Conservation (phyloP, 2,888 invertebrate species). For the Diarsia mendica region DNA sequence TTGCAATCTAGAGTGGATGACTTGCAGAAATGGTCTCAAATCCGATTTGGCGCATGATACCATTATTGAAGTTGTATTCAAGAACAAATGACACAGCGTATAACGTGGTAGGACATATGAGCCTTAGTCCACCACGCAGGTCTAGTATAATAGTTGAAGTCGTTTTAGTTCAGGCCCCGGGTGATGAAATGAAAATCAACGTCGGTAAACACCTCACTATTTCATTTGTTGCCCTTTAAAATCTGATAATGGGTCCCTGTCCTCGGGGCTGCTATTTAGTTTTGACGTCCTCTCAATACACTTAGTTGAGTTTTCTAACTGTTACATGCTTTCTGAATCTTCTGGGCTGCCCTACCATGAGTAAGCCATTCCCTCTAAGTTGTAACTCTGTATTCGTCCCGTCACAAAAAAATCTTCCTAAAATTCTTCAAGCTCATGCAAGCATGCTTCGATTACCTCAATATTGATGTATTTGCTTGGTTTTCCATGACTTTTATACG, state of each 20-base stretch:
- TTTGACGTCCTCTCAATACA: background rate
- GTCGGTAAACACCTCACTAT: background rate
- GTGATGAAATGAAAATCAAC: background rate
- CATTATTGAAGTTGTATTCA: background rate
- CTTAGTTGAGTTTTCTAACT: too few species aligned
- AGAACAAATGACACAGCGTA: background rate
- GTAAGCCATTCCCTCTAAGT: conserved; percentile 27
- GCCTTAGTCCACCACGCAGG: background rate
- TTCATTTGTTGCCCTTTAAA: background rate
- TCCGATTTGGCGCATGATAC: background rate
- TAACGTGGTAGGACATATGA: background rate
- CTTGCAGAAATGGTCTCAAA: background rate
- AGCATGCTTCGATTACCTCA: conserved; percentile 36
- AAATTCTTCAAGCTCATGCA: conserved; percentile 24
- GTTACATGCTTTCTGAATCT: too few species aligned
- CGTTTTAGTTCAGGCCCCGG: background rate
- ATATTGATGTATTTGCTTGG: conserved; percentile 18
- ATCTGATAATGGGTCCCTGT: background rate
- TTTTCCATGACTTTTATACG: conserved; percentile 48
- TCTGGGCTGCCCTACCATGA: background rate
- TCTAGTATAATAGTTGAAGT: background rate
- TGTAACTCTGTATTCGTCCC: conserved; percentile 10
- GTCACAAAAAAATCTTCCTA: conserved; percentile 31
- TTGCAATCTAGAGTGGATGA: conserved; percentile 21
- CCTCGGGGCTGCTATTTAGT: background rate